A percentile compares a stretch with the other conserved stretches of the same genome.
Conservation (phyloP, 30 jellyfish, hydroid and myxozoan genomes). For the Catostylus mosaicus region DNA sequence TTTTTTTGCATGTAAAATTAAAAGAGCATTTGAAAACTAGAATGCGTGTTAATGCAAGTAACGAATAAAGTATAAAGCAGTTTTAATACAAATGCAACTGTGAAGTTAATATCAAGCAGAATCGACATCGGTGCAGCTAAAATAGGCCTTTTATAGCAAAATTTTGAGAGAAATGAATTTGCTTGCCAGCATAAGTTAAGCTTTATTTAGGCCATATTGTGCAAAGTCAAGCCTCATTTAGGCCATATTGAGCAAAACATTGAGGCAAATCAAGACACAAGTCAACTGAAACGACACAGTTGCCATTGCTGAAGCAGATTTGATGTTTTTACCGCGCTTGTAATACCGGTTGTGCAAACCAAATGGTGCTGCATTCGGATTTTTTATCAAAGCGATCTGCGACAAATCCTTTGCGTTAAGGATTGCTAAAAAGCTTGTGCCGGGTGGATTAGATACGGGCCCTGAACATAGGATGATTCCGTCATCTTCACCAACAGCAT, state of each 20-base stretch:
- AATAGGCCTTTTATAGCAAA: no score
- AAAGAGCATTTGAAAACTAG: no score
- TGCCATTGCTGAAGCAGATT: background rate
- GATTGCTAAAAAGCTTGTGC: constrained; percentile 55
- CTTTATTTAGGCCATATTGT: no score
- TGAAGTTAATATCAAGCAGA: no score
- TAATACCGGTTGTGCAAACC: constrained; percentile 60
- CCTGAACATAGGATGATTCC: constrained; percentile 66
- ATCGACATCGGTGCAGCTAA: no score
- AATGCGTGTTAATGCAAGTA: no score
- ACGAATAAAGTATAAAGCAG: no score
- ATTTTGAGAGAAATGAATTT: no score
- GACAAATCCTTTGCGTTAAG: constrained; percentile 52
- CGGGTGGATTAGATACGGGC: constrained; percentile 59
- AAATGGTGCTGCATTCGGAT: constrained; percentile 56
- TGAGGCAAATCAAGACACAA: background rate
- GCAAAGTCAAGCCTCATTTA: no score
- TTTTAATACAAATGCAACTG: no score
- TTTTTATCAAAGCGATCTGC: constrained; percentile 56
- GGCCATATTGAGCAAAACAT: background rate
- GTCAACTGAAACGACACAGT: background rate
- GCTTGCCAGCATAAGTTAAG: no score
- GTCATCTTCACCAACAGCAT: constrained; percentile 46
- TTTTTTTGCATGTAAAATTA: no score
- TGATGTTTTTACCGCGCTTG: background rate